Percentiles rank a stretch among this genome's conserved stretches.
Evolutionary conservation across 2,797 vertebrate genomes (phyloP).

Genomic region (Smutsia temminckii): DNA sequence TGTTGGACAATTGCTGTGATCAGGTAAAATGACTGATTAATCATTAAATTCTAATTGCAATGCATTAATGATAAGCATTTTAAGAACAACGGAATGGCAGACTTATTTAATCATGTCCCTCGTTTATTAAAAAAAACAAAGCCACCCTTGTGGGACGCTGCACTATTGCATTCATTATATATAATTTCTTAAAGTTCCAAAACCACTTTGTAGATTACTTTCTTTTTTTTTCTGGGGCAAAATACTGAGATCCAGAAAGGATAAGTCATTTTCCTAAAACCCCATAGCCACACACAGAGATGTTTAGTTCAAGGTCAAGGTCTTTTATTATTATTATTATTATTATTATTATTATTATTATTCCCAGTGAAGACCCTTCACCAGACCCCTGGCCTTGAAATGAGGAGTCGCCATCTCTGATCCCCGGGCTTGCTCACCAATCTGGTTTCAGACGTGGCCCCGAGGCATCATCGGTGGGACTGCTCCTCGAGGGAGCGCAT

Average conservation of each 20-base stretch:
- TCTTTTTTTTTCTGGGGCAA: not conserved
- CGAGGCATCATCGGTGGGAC: not conserved
- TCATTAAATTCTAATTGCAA: not conserved
- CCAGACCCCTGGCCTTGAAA: not conserved
- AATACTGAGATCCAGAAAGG: constrained; percentile 27
- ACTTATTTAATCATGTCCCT: not conserved
- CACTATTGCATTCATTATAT: not conserved
- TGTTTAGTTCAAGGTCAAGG: not conserved
- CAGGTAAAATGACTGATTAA: not conserved
- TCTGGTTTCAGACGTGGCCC: not conserved
- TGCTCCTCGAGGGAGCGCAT: not conserved
- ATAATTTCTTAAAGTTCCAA: constrained; percentile 21
- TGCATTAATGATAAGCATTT: not conserved
- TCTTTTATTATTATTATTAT: not conserved
- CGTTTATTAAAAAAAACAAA: not conserved
- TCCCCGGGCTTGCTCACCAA: fast-evolving
- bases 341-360: not conserved
- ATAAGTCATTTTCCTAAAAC: not conserved
- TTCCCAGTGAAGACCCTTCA: not conserved
- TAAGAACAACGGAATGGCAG: not conserved
- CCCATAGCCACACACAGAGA: not conserved
- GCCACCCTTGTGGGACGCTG: not conserved
- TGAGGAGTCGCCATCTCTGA: not conserved
- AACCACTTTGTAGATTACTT: not conserved
- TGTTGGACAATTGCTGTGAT: not conserved